phyloP scores from a whole-genome alignment of 2,113 vertebrate genomes.

The Equus quagga region DNA sequence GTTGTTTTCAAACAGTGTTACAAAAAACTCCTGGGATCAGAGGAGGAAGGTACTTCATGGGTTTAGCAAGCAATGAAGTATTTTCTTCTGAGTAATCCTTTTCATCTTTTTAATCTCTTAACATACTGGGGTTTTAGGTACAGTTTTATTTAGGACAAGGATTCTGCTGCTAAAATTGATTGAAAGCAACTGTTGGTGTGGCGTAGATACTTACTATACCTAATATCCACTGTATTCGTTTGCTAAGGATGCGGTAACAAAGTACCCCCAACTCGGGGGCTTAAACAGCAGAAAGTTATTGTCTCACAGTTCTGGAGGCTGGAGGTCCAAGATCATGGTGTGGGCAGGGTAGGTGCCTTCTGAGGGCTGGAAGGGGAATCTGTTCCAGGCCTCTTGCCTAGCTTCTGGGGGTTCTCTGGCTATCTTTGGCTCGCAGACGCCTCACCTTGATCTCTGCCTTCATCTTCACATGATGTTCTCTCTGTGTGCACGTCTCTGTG shows the following conservation, averaged over 20 bases:
- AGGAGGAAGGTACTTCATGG: conserved; percentile 17
- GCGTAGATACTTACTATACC: neutral
- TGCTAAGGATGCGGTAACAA: neutral
- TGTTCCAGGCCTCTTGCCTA: neutral
- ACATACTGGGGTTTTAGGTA: neutral
- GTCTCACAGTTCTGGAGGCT: neutral
- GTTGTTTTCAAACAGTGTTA: conserved; percentile 29
- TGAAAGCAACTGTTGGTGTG: neutral
- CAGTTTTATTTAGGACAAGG: conserved; percentile 18
- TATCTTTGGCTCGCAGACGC: neutral
- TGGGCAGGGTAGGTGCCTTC: neutral
- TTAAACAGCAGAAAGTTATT: neutral
- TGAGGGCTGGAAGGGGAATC: neutral
- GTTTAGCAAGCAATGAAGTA: neutral
- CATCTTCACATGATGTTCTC: neutral
- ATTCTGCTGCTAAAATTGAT: conserved; percentile 31
- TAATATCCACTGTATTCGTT: neutral
- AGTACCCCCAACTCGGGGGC: neutral
- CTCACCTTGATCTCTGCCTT: neutral
- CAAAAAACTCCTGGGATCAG: conserved; percentile 30
- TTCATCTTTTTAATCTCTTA: conserved; percentile 58
- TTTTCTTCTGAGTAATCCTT: conserved; percentile 52
- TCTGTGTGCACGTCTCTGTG: neutral
- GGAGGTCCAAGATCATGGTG: neutral
- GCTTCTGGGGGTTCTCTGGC: neutral